Evolutionary conservation across 2,888 invertebrate species (phyloP), one percentile per base, ranked within the genome.

Genomic region (Anthrax anthrax): DNA sequence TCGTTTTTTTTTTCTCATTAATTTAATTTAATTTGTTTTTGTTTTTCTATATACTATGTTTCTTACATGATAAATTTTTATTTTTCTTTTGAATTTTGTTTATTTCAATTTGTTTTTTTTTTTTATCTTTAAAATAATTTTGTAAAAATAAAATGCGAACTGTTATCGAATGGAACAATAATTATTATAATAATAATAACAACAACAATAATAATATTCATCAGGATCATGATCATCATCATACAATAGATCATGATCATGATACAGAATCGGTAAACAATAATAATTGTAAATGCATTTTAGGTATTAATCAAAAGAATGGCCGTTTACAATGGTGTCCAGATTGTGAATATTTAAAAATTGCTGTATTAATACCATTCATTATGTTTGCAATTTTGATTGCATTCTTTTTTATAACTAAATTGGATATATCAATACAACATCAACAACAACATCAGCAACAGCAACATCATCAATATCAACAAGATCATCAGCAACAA

Each of bases 261-360:
- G 51, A 54, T 17, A 50, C 48, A 39, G 51, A 48, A 18, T 54
- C 51, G 48, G 44, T 46, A 42, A 49, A 48, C 32, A 41, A 48
- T 34, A 43, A 50, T 47, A 51, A 49, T 37, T 50, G 50, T 43
- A 54, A 51, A 39, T 56, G 56, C 49, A 47, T 45, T 32, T 55
- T 67, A 47, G 67, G 68, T 17, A 61, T 67, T 12, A 67, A 67
- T 48, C 54, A 57, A 48, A 60, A 59, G 39, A 67, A 64, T 17
- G 67, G 67, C 36, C 65, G 67, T 9, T 54, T 67, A 34, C 68
- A 67, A 52, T 67, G 67, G 67, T 67, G 67, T 58, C 66, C 68
- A n/a, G 66, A 64, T 39, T 55, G 63, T 52, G 65, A 62, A 17
- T 67, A 64, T 50, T 64, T 62, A 51, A 65, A 64, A 59, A 51